Conservation (phyloP, 1,140 invertebrate genomes). For the Brachionus sp. region DNA sequence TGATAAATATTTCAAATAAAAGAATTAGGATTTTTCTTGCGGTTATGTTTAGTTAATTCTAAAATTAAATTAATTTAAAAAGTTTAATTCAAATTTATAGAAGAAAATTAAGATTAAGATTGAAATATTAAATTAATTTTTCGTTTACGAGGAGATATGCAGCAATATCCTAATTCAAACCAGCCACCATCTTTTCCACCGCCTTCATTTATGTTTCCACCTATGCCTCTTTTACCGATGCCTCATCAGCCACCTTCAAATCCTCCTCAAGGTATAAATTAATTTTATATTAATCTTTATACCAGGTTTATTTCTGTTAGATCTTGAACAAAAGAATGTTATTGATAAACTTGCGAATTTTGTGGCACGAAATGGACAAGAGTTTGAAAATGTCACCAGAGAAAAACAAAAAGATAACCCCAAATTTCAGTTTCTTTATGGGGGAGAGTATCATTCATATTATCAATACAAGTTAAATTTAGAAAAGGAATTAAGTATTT, state of each 20-base stretch:
- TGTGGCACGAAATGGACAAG: constrained; percentile 75
- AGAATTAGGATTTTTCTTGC: background rate
- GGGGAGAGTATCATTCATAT: constrained; percentile 88
- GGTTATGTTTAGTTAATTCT: background rate
- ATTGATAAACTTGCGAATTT: constrained; percentile 45
- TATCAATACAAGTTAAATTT: constrained; percentile 88
- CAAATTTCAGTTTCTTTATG: constrained; percentile 92
- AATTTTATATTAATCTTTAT: background rate
- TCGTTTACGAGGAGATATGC: background rate
- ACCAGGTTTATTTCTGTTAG: background rate
- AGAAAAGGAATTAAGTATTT: constrained; percentile 54
- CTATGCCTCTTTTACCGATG: constrained; percentile 1
- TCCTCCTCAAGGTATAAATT: background rate
- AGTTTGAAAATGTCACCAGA: constrained; percentile 96
- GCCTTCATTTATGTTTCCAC: constrained; percentile 11
- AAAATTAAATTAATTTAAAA: background rate
- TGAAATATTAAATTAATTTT: background rate
- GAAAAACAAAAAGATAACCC: constrained; percentile 95
- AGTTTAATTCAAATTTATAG: background rate
- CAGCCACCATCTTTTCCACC: constrained; percentile 15
- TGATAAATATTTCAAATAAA: too few species aligned
- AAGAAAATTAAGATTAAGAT: background rate
- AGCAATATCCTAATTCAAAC: background rate
- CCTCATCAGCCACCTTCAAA: background rate
- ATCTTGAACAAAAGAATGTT: constrained; percentile 36